Base-by-base conservation (phyloP, 2,888 invertebrate species). In the Tipula helvola region DNA sequence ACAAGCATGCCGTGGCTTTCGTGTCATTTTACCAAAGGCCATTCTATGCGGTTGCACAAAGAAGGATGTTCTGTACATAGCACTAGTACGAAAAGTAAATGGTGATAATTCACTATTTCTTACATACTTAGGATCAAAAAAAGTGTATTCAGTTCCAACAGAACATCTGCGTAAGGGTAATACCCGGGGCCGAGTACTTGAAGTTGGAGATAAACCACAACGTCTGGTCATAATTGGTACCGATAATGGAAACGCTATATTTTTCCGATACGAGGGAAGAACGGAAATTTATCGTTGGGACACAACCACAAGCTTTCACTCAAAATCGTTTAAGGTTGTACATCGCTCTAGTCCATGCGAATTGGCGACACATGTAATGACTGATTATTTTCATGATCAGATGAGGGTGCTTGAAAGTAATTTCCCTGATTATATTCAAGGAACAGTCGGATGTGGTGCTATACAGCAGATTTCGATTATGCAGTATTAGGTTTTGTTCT, bases 41-140 rank as follows among this genome's bases (percentile, higher is more conserved):
- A 92, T 93, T 0, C 90, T 92, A 0, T 89, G 90, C 0, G 93
- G 93, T 0, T 92, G 93, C 88, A 90, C 92, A 0, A 92, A 93
- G 12, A 91, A 93, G 8, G 93, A 94, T 88, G 95, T 95, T 1
- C 92, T 96, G 0, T 95, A 95, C 89, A 92, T 95, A 16, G 93
- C 94, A 0, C 90, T 96, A 1, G 92, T 94, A 0, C 93, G 93
- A 12, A 93, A 93, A 87, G 91, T 93, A 13, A 93, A 94, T 52
- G 93, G 94, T 42, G 93, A 93, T 86, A 93, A 93, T 1, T 92
- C 93, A 83, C 90, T 96, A 0, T 91, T 94, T 88, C 93, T 96
- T 88, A 94, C 94, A 0, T 95, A 95, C 88, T 90, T 95, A 16
- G 93, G 94, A 87, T 92, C 94, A n/a, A 92, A 91, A 18, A 93